phyloP scores from a whole-genome alignment of 2,888 invertebrate species.

The Campoletis raptor region DNA sequence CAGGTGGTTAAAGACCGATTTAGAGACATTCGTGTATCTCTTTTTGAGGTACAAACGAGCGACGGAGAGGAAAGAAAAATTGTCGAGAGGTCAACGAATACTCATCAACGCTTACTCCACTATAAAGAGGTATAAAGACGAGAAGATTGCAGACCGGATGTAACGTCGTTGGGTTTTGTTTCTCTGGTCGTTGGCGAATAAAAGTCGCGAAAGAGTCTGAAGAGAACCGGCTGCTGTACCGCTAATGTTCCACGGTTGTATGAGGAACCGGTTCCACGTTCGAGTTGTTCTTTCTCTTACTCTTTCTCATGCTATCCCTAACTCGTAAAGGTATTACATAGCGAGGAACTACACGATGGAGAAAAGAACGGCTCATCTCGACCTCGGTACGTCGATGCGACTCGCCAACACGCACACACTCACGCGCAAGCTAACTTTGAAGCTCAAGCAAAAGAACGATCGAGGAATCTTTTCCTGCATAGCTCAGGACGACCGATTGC shows the following conservation, averaged over 20 bases:
- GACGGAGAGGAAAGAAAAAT: not conserved
- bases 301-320: conserved; percentile 29
- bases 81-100: conserved; percentile 9
- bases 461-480: conserved; percentile 46
- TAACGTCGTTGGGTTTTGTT: conserved; percentile 60
- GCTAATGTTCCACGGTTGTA: conserved; percentile 57
- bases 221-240: conserved; percentile 55
- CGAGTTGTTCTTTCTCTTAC: conserved; percentile 38
- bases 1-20: conserved; percentile 10
- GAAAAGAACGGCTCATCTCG: conserved; percentile 46
- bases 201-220: conserved; percentile 49
- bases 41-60: not conserved
- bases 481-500: conserved; percentile 34
- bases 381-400: conserved; percentile 34
- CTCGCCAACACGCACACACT: conserved; percentile 6
- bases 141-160: conserved; percentile 62
- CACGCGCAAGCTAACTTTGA: not conserved
- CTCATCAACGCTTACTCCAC: not conserved
- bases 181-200: conserved; percentile 34
- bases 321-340: conserved; percentile 24
- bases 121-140: conserved; percentile 15
- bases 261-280: conserved; percentile 63
- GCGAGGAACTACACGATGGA: conserved; percentile 13
- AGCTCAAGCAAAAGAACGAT: conserved; percentile 3
- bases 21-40: not conserved